phyloP scores from a whole-genome alignment of 2,113 vertebrate genomes.

The Mustela nigripes region DNA sequence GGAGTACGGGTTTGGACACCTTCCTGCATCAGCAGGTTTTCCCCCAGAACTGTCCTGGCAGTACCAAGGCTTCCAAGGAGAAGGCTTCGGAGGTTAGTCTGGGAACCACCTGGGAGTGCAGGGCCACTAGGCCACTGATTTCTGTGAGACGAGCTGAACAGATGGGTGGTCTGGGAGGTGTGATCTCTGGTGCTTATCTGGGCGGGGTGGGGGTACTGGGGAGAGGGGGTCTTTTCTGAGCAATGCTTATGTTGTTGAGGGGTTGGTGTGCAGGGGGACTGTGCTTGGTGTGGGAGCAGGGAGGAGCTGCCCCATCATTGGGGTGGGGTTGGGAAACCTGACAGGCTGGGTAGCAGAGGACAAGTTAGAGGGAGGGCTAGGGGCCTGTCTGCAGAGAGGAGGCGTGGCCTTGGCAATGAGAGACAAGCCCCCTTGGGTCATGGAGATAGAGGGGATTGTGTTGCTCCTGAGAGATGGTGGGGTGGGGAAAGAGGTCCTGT shows the following conservation, averaged over 20 bases:
- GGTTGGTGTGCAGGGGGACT: background rate
- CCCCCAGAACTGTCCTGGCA: background rate
- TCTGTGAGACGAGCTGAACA: background rate
- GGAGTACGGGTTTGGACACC: background rate
- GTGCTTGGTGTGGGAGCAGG: background rate
- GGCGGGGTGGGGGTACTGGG: too few species aligned
- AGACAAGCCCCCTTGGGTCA: too few species aligned
- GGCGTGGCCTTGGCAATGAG: background rate
- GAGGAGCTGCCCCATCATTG: background rate
- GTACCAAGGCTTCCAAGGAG: background rate
- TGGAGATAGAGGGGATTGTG: background rate
- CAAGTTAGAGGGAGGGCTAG: background rate
- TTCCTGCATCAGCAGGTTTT: background rate
- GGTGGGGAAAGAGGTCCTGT: background rate
- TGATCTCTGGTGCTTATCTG: background rate
- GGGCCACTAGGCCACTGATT: background rate
- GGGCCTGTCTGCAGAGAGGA: background rate
- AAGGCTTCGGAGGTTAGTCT: background rate
- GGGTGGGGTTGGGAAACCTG: background rate
- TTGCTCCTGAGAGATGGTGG: background rate
- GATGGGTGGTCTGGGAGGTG: background rate
- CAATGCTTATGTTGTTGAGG: background rate
- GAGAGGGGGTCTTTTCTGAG: background rate
- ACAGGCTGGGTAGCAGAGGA: background rate
- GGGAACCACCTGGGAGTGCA: background rate